phyloP scores from a whole-genome alignment of 2,888 invertebrate species.

The Seira musarum region DNA sequence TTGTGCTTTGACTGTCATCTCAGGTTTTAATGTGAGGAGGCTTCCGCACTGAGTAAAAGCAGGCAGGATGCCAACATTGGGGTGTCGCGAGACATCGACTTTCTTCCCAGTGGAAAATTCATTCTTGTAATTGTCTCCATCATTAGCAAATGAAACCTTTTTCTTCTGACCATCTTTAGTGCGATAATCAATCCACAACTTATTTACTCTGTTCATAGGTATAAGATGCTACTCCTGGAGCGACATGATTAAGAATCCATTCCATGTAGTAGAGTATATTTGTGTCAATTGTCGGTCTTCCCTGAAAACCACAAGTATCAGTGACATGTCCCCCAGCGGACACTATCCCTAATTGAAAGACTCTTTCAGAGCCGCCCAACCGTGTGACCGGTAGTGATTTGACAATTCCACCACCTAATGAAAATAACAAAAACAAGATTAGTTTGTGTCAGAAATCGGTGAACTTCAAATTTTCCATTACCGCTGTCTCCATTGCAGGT shows the following conservation, averaged over 20 bases:
- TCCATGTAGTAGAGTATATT: constrained; percentile 64
- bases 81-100: constrained; percentile 40
- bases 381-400: constrained; percentile 41
- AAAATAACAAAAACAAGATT: constrained; percentile 12
- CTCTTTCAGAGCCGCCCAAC: constrained; percentile 27
- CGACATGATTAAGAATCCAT: constrained; percentile 64
- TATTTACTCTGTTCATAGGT: not conserved
- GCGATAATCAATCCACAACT: not conserved
- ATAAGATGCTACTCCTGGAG: constrained; percentile 27
- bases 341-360: constrained; percentile 64
- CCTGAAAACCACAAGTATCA: constrained; percentile 60
- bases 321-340: constrained; percentile 56
- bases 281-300: constrained; percentile 59
- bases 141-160: not conserved
- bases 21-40: not conserved
- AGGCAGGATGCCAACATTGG: constrained; percentile 28
- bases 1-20: too few species aligned
- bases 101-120: constrained; percentile 53
- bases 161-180: not conserved
- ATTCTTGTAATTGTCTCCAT: constrained; percentile 18
- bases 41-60: constrained; percentile 37
- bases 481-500: constrained; percentile 62
- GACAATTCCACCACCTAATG: constrained; percentile 46
- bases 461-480: too few species aligned
- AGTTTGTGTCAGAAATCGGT: not conserved